Evolutionary conservation across 2,113 vertebrate genomes (phyloP), one percentile per base, ranked within the genome.

Genomic region (Stigmatopora argus): DNA sequence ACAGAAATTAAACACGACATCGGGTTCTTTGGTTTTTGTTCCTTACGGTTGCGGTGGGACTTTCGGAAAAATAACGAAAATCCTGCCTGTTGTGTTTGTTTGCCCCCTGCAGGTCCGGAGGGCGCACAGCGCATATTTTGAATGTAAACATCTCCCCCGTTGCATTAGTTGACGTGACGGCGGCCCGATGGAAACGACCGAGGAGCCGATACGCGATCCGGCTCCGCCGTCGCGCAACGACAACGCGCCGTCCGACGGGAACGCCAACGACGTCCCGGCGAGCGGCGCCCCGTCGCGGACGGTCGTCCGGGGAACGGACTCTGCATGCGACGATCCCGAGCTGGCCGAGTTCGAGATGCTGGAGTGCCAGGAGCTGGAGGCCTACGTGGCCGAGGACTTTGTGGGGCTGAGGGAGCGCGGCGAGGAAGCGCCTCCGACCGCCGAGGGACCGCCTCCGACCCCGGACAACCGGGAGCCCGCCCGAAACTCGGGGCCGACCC

Each of bases 271-370:
- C 0, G 82, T 91, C 71, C 76, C 52, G 53, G 66, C 64, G 6
- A 83, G 78, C 51, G 79, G 83, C 18, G 67, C 26, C 3, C 26
- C 26, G 60, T 0, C 65, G 72, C 45, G 76, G 62, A 48, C 76
- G 83, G 65, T 58, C 0, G 65, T 88, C 68, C 89, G 86, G 89
- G 86, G 85, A 0, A 89, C 85, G 3, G 88, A 90, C 64, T 88
- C 89, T 44, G 87, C 83, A 71, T 90, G 86, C 64, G 90, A 91
- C 2, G 91, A 91, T 69, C 89, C 88, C 0, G 90, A 91, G 18
- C 75, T 92, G 77, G 91, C 88, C 1, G 91, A 92, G 78, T 92
- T 92, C 69, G 91, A 92, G 81, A 90, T 88, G 90, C 62, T 92
- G 67, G 91, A 92, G 77, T 89, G 88, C 71, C 89, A 89, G 77